phyloP scores from a whole-genome alignment of 2,888 invertebrate genomes.

The Gymnocheta viridis region DNA sequence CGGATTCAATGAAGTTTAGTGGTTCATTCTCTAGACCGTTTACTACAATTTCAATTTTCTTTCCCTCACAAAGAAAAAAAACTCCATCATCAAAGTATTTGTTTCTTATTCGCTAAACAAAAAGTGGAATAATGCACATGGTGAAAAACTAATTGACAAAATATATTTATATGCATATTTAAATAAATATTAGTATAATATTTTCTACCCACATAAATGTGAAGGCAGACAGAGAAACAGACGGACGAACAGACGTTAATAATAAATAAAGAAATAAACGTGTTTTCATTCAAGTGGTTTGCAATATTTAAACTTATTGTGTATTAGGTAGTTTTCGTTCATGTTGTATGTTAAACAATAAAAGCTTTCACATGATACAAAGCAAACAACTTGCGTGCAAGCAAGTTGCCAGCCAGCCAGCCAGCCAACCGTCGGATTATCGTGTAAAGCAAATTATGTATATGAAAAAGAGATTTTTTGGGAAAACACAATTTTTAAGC shows the following conservation, averaged over 20 bases:
- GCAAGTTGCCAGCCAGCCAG: neutral
- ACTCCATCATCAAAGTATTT: slow-evolving; percentile 1
- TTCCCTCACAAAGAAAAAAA: neutral
- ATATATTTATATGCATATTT: slow-evolving; percentile 4
- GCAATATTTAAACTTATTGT: neutral
- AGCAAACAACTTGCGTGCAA: no score
- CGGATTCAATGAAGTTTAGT: no score
- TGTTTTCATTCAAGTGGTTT: slow-evolving; percentile 8
- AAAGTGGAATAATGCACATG: neutral
- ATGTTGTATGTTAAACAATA: neutral
- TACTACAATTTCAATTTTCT: slow-evolving; percentile 34
- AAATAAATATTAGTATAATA: neutral
- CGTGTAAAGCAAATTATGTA: neutral
- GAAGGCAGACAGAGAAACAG: slow-evolving; percentile 15
- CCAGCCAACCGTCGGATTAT: neutral
- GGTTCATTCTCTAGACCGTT: no score
- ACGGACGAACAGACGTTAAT: neutral
- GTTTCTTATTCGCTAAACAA: neutral
- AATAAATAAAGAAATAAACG: neutral
- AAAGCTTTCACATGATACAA: slow-evolving; percentile 7
- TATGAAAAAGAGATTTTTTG: neutral
- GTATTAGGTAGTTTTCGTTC: neutral
- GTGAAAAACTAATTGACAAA: slow-evolving; percentile 22
- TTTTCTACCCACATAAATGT: slow-evolving; percentile 31
- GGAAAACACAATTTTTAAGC: neutral